phyloP scores from a whole-genome alignment of 2,888 invertebrate species.

The Chaitophorus viminalis region DNA sequence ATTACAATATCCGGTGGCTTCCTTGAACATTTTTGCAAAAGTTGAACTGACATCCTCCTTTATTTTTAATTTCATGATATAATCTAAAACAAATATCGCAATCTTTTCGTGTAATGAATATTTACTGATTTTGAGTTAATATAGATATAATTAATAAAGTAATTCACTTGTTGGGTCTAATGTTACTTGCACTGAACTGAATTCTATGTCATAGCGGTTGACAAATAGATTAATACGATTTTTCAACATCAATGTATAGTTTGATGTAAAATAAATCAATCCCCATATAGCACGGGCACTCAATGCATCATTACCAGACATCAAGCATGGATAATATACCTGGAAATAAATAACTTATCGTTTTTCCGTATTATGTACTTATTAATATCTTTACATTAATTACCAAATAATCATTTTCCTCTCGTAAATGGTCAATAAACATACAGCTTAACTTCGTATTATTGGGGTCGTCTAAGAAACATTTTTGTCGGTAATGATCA shows the following conservation, averaged over 20 bases:
- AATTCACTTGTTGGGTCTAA: slow-evolving; percentile 80
- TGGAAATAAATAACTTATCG: neutral
- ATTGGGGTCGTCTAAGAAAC: slow-evolving; percentile 33
- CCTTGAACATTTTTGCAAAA: slow-evolving; percentile 39
- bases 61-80: slow-evolving; percentile 44
- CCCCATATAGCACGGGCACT: slow-evolving; percentile 80
- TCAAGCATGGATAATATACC: slow-evolving; percentile 12
- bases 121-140: too few relatives aligned
- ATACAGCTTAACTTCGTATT: slow-evolving; percentile 68
- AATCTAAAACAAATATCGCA: slow-evolving; percentile 44
- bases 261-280: slow-evolving; percentile 77
- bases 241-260: slow-evolving; percentile 78
- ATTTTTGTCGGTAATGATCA: neutral
- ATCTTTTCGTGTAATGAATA: neutral
- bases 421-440: slow-evolving; percentile 74
- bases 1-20: slow-evolving; percentile 42
- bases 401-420: slow-evolving; percentile 71
- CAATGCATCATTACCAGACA: slow-evolving; percentile 8
- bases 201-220: slow-evolving; percentile 66
- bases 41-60: slow-evolving; percentile 9
- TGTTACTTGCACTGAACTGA: slow-evolving; percentile 75
- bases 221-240: slow-evolving; percentile 70
- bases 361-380: neutral
- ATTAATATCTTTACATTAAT: neutral
- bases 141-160: slow-evolving; percentile 52